phyloP scores from a whole-genome alignment of 2,113 vertebrate genomes.

The Podarcis raffonei region DNA sequence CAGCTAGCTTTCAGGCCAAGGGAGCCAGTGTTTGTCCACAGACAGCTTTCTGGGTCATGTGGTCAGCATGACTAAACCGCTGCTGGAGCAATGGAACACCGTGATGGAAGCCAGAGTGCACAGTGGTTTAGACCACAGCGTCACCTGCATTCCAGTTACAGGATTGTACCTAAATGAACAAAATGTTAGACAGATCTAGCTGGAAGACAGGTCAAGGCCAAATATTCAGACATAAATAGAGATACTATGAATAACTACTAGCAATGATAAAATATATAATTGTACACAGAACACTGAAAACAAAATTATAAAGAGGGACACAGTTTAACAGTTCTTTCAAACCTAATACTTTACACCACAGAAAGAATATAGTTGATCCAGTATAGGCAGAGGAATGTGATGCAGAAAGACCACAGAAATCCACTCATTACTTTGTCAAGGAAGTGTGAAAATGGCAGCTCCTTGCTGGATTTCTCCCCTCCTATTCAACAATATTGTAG shows the following conservation, averaged over 20 bases:
- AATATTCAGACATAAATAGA: not conserved
- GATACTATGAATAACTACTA: not conserved
- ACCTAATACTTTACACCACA: not conserved
- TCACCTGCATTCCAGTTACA: not conserved
- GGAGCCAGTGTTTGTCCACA: too few species aligned
- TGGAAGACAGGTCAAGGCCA: not conserved
- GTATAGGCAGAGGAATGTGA: not conserved
- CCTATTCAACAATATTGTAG: not conserved
- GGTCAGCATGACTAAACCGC: too few species aligned
- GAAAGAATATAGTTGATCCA: too few species aligned
- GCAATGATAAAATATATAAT: not conserved
- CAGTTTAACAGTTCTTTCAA: not conserved
- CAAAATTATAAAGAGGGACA: not conserved
- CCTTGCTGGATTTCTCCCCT: not conserved
- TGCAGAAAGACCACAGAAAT: not conserved
- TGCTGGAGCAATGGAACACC: too few species aligned
- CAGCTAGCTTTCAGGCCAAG: too few species aligned
- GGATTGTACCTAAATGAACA: not conserved
- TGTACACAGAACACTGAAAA: not conserved
- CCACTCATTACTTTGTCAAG: not conserved
- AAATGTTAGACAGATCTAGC: not conserved
- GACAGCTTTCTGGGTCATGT: too few species aligned
- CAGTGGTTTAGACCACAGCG: too few species aligned
- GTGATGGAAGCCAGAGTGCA: too few species aligned
- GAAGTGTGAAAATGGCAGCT: not conserved